A percentile compares a stretch with the other conserved stretches of the same genome.
These are phyloP conservation scores for Clistopyga incitator DNA, from an alignment of 2,888 invertebrate species.

Conservation along the genomic window DNA sequence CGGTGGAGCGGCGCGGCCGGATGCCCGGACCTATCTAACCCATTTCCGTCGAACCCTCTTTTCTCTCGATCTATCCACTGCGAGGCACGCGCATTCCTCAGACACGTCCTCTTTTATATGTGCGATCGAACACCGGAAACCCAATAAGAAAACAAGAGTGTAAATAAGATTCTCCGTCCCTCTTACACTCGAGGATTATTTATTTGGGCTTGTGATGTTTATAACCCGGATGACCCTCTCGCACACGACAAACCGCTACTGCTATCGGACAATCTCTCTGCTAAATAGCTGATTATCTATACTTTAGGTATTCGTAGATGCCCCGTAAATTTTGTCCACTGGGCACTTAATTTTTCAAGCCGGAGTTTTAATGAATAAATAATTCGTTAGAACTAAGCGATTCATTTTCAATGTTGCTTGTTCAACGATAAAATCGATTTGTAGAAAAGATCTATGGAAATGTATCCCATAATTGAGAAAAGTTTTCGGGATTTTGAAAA, in stretches of 20 bases:
- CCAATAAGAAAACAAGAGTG: neutral
- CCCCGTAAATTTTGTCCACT: neutral
- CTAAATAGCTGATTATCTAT: neutral
- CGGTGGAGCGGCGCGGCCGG: constrained; percentile 23
- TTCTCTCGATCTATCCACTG: neutral
- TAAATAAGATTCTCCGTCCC: constrained; percentile 21
- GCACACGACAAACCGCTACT: neutral
- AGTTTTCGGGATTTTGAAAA: no score
- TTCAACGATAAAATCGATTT: no score
- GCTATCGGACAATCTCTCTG: neutral
- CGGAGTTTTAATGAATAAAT: no score
- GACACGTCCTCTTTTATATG: neutral
- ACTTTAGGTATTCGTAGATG: neutral
- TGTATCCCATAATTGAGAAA: no score
- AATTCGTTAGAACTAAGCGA: no score
- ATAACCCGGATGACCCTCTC: constrained; percentile 1
- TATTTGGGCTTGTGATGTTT: neutral
- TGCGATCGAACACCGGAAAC: neutral
- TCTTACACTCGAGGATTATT: neutral
- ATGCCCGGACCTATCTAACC: constrained; percentile 59
- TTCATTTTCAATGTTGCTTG: no score
- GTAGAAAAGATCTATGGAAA: no score
- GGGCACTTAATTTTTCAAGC: neutral
- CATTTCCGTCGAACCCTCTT: constrained; percentile 43
- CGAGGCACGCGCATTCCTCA: neutral